Base-by-base conservation (phyloP, 2,888 invertebrate genomes). In the Mimumesa dahlbomi region DNA sequence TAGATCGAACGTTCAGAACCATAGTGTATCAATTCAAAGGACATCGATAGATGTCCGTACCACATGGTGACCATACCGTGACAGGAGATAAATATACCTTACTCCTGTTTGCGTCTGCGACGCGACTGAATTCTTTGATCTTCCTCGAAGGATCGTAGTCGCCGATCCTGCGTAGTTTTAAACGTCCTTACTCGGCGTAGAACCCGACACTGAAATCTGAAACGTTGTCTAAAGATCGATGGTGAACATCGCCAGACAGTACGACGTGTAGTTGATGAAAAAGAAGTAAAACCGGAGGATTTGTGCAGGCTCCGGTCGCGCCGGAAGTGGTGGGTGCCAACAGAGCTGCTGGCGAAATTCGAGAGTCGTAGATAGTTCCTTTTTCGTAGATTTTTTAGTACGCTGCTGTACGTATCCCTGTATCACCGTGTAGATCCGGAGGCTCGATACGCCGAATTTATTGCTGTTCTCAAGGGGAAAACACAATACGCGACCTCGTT, bases 241-340 rank as follows among this genome's bases (percentile, higher is more conserved):
- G 78, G 73, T 70, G 65, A 50, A 42, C 74, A 62, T 59, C 57
- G 59, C 18, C 57, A 18, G 50, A 56, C 49, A 59, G 71, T 25
- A 11, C 56, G 58, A 66, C 4, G n/a, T 52, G 52, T 54, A 38
- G 45, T 63, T 66, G 57, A 74, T 7, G 65, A 70, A 70, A 77
- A 75, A 67, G 43, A 70, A 70, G 61, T 58, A 68, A 66, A 75
- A 75, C 16, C 49, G 36, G 42, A 53, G 58, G 54, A 64, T 54
- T 59, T 62, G 63, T 25, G 40, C 43, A 16, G 57, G 61, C 48
- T 31, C 16, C 43, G 54, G 54, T 61, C 59, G 46, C 76, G 67
- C 75, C 77, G 82, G 79, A 82, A 82, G 73, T 72, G 49, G 63
- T 75, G 70, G 72, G 75, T 81, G 63, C 73, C 52, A 40, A 54